These are phyloP conservation scores for Drosophila austrosaltans DNA, from an alignment of 2,888 invertebrate genomes.

Conservation along the genomic window DNA sequence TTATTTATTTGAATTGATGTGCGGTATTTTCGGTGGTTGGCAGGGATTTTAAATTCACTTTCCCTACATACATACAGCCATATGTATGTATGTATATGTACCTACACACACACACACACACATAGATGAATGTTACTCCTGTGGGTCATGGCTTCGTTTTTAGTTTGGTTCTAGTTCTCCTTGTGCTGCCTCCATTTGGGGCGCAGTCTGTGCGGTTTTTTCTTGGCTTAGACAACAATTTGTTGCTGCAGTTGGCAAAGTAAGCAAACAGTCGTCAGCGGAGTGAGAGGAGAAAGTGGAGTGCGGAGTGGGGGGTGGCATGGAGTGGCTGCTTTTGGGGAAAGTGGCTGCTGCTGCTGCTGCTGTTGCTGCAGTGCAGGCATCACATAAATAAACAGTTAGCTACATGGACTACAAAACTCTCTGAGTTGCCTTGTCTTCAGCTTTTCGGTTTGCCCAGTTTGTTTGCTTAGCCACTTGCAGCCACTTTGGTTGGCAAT, in stretches of 20 bases:
- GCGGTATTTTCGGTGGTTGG: conserved; percentile 61
- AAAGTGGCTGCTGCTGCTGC: background rate
- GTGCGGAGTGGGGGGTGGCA: background rate
- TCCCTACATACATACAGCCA: conserved; percentile 1
- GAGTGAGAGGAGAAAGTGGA: background rate
- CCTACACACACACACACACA: too few species aligned
- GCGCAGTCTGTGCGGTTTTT: conserved; percentile 28
- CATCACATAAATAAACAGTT: conserved; percentile 45
- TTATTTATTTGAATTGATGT: conserved; percentile 80
- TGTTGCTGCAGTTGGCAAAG: conserved; percentile 36
- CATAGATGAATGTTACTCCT: background rate
- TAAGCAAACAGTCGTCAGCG: conserved; percentile 21
- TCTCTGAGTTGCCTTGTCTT: conserved; percentile 15
- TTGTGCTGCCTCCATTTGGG: conserved; percentile 20
- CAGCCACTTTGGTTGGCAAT: conserved; percentile 19
- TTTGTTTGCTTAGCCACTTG: conserved; percentile 44
- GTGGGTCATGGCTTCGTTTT: conserved; percentile 12
- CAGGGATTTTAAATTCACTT: conserved; percentile 64
- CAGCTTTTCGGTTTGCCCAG: conserved; percentile 20
- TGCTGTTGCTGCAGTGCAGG: conserved; percentile 7
- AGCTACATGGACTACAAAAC: conserved; percentile 21
- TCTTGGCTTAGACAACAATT: conserved; percentile 38
- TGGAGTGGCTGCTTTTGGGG: background rate
- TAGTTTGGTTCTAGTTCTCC: conserved; percentile 1
- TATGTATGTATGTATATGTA: background rate